phyloP scores from a whole-genome alignment of 2,797 vertebrate genomes.

The Odontamblyopus rebecca region DNA sequence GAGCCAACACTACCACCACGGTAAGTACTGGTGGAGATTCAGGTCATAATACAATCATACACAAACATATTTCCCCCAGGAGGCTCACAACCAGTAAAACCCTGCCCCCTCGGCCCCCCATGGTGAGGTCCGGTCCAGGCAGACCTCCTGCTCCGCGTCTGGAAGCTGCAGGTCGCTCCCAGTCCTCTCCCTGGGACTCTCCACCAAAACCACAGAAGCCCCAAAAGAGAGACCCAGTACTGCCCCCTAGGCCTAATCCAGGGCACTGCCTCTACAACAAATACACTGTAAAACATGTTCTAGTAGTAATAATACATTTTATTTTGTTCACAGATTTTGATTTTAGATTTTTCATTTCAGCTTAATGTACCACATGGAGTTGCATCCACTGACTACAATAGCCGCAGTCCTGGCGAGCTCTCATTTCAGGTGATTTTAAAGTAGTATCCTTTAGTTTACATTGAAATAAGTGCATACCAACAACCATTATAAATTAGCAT shows the following conservation, averaged over 20 bases:
- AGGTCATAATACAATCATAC: not conserved
- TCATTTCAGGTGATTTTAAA: conserved; percentile 84
- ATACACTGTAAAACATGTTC: conserved; percentile 83
- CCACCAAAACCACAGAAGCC: conserved; percentile 52
- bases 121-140: conserved; percentile 81
- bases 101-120: conserved; percentile 78
- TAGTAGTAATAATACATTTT: conserved; percentile 20
- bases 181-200: conserved; percentile 18
- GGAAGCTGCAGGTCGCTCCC: conserved; percentile 67
- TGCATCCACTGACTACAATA: conserved; percentile 76
- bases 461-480: not conserved
- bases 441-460: not conserved
- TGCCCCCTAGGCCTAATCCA: conserved; percentile 91
- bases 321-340: not conserved
- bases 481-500: not conserved
- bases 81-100: conserved; percentile 78
- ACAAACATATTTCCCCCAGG: conserved; percentile 43
- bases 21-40: conserved; percentile 66
- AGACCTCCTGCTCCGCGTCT: conserved; percentile 85
- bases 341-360: conserved; percentile 64
- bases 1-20: conserved; percentile 80
- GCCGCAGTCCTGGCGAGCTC: conserved; percentile 74
- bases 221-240: conserved; percentile 78
- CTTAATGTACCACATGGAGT: conserved; percentile 84
- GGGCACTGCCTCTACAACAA: conserved; percentile 94